Percentiles rank a stretch among this genome's conserved stretches.
phyloP scores from a whole-genome alignment of 2,888 invertebrate species.

The Epirrita christyi region DNA sequence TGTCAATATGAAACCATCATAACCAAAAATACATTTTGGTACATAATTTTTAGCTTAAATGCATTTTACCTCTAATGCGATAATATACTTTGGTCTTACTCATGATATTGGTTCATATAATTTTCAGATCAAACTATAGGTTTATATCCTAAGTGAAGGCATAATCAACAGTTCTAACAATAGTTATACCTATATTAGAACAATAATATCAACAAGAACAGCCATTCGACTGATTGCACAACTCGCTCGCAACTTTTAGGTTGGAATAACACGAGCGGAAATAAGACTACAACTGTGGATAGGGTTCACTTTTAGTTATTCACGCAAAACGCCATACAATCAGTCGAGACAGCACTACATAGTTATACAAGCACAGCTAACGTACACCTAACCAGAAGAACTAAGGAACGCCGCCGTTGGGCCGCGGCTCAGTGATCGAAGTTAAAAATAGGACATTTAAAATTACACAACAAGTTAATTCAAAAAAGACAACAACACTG shows the following conservation, averaged over 20 bases:
- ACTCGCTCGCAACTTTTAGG: background rate
- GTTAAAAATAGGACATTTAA: constrained; percentile 75
- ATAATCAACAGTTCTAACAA: constrained; percentile 60
- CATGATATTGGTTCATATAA: constrained; percentile 46
- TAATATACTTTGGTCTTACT: constrained; percentile 26
- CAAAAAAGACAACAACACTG: constrained; percentile 79
- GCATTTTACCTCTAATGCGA: constrained; percentile 8
- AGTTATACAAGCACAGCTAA: constrained; percentile 66
- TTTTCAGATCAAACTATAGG: constrained; percentile 47
- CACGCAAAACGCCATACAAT: constrained; percentile 18
- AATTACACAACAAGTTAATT: constrained; percentile 83
- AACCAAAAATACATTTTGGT: background rate
- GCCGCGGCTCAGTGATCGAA: constrained; percentile 81
- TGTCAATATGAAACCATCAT: constrained; percentile 6
- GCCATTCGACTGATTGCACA: constrained; percentile 42
- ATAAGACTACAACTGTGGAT: constrained; percentile 6
- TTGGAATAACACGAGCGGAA: background rate
- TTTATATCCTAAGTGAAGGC: constrained; percentile 51
- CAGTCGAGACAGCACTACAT: constrained; percentile 28
- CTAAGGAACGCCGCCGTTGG: constrained; percentile 64
- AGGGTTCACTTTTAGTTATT: constrained; percentile 14
- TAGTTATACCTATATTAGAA: constrained; percentile 48
- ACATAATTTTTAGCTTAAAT: background rate
- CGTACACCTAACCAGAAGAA: constrained; percentile 71
- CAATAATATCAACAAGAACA: constrained; percentile 67